phyloP scores from a whole-genome alignment of 2,113 vertebrate species.

The Notarius lentiginosus region DNA sequence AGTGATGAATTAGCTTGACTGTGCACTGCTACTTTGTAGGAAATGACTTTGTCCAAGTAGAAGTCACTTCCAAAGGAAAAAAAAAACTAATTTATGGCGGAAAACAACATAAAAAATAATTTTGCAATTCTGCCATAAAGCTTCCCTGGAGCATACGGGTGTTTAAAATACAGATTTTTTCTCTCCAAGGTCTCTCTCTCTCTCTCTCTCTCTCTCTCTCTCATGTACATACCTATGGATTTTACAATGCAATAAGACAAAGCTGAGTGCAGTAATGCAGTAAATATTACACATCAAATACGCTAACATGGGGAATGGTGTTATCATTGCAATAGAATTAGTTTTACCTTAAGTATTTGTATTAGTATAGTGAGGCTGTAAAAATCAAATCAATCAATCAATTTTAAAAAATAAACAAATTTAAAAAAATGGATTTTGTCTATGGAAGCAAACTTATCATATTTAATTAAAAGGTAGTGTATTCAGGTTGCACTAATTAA shows the following conservation, averaged over 20 bases:
- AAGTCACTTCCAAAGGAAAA: constrained; percentile 15
- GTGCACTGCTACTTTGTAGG: not conserved
- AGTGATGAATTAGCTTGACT: constrained; percentile 12
- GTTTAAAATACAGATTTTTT: constrained; percentile 20
- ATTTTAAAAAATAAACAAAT: too few relatives aligned
- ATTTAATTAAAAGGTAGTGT: not conserved
- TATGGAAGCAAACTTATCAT: not conserved
- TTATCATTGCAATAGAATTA: not conserved
- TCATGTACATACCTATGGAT: not conserved
- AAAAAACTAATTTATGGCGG: not conserved
- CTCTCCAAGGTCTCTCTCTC: not conserved
- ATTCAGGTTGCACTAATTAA: too few relatives aligned
- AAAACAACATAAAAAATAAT: constrained; percentile 16
- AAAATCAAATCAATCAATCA: not conserved
- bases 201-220: not conserved
- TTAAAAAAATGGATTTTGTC: not conserved
- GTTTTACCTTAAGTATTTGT: not conserved
- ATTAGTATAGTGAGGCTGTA: not conserved
- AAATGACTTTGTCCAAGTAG: constrained; percentile 24
- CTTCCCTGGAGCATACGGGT: constrained; percentile 20
- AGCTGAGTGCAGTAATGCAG: not conserved
- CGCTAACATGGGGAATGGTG: not conserved
- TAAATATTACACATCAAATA: not conserved
- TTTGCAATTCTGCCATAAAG: constrained; percentile 27
- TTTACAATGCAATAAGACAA: constrained; percentile 28